These are phyloP conservation scores for Ellobius talpinus DNA, from an alignment of 2,113 vertebrate genomes.

Conservation along the genomic window DNA sequence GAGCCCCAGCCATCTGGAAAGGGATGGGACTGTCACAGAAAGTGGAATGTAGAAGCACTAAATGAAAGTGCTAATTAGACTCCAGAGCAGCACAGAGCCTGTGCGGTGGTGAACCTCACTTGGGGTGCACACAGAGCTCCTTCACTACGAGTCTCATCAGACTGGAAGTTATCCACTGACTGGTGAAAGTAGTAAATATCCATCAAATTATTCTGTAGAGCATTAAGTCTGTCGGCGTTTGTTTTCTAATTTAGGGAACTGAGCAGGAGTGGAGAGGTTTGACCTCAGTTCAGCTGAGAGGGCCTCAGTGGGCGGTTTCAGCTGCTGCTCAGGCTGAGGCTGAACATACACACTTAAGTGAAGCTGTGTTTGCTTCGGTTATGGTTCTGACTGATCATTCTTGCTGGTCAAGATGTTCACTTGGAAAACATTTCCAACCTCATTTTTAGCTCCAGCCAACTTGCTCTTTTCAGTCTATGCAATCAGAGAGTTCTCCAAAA, in stretches of 20 bases:
- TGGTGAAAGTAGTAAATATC: neutral
- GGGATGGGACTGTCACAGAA: neutral
- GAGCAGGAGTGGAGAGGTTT: neutral
- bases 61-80: neutral
- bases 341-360: neutral
- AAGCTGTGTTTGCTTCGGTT: neutral
- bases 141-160: neutral
- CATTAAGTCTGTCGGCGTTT: neutral
- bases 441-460: neutral
- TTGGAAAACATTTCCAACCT: neutral
- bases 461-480: neutral
- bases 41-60: neutral
- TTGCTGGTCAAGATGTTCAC: neutral
- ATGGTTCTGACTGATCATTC: neutral
- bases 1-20: conserved; percentile 9
- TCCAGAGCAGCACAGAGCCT: neutral
- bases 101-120: neutral
- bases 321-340: neutral
- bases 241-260: neutral
- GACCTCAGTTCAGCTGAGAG: neutral
- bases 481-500: conserved; percentile 2
- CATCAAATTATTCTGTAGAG: neutral
- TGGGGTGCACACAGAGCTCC: neutral
- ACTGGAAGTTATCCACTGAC: neutral
- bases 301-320: neutral